Base-by-base conservation (phyloP, 1,140 invertebrate species). In the Hyles euphorbiae region DNA sequence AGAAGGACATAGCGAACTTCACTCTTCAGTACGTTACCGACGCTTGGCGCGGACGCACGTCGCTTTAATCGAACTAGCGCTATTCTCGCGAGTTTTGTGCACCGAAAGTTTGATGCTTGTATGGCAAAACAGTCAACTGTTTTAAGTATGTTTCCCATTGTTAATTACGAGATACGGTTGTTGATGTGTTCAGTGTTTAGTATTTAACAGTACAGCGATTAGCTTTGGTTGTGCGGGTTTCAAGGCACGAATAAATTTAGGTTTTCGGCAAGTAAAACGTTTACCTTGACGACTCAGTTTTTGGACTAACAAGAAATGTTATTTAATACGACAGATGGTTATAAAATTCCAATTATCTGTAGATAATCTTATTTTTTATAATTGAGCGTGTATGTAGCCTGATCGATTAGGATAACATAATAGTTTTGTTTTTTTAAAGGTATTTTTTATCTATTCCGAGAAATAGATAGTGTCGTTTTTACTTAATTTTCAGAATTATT, bases 91-190 rank as follows among this genome's bases (percentile, higher is more conserved):
- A 60, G 62, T 71, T 63, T 55, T 61, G 62, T 70, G 62, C 45
- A 49, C 49, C 63, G 56, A 65, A 50, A 48, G 51, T 64, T 63
- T 58, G 59, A 70, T 67, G 60, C 61, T 62, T 59, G 60, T 66
- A 72, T 67, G 63, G 61, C 70, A 63, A 65, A 57, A 68, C 33
- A 46, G 63, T 54, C 64, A 56, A 72, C 80, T 76, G 74, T 76
- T 76, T 74, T 78, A 81, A 87, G 78, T 82, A 81, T 80, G 81
- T 81, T 63, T 70, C 74, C 74, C 76, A 58, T 64, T 78, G 65
- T 70, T 75, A 66, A 34, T 74, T 67, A 59, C 58, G 61, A 73
- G 69, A 68, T 56, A 56, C 55, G 72, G 68, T 58, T 22, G 22
- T 22, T 56, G 12, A 54, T 8, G 22, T 58, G 65, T 71, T 51